Evolutionary conservation across 2,113 vertebrate genomes (phyloP), one percentile per base, ranked within the genome.

Genomic region (Opisthocomus hoazin): DNA sequence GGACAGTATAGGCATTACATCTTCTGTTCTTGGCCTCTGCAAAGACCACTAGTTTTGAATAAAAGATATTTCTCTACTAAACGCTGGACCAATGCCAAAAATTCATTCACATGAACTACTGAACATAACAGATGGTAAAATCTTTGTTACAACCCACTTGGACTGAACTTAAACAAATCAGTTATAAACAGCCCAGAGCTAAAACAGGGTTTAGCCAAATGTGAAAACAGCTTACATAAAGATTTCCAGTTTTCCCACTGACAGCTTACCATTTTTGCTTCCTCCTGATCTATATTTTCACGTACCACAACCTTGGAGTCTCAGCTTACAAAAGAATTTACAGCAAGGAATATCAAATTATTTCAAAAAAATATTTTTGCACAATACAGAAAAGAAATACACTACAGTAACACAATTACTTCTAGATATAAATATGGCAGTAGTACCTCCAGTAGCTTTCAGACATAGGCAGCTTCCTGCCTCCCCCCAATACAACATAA

Each of bases 101-200:
- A 84, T 53, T 75, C 48, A 94, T 78, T 78, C 86, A 95, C 83
- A 87, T 65, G 45, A 93, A 84, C 53, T 93, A 92, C 69, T 90
- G 76, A 88, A 94, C 65, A 63, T 76, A 87, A 39, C 96, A 94
- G 92, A 96, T 89, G 90, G 80, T 34, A 94, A 93, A 84, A 64
- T 81, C 66, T 89, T 86, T 84, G 45, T 87, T 92, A 94, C 61
- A 87, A 78, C 5, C 60, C 79, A 92, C 64, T 92, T 71, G 68
- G 75, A 54, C 56, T 77, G 88, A 87, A 89, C 90, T 93, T 92
- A 87, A 96, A 90, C 92, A 90, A 77, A 92, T 64, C 32, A 32
- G 64, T 57, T 92, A 94, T 57, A 84, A 96, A 96, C 57, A 90
- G 74, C 89, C 69, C 53, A 94, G 69, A 95, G 86, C 73, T 82